Evolutionary conservation across 2,797 vertebrate species (phyloP).

Genomic region (Danio kyathit): DNA sequence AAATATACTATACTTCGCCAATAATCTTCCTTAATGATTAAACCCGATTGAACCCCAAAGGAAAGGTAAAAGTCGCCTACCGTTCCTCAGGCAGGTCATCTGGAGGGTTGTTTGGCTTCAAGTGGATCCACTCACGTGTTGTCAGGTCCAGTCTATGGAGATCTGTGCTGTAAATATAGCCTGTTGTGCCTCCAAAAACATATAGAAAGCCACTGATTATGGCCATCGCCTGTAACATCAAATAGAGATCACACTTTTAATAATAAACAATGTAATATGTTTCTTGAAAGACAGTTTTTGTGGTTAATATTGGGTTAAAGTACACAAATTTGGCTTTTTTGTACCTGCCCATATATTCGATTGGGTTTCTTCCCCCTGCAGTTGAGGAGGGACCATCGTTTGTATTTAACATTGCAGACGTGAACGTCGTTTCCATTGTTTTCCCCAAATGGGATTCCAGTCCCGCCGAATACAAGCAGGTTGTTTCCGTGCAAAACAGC

Average conservation of each 20-base stretch:
- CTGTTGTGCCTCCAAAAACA: slow-evolving; percentile 97
- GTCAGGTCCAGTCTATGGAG: slow-evolving; percentile 96
- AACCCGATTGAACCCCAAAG: not conserved
- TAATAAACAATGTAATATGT: not conserved
- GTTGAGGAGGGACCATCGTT: slow-evolving; percentile 95
- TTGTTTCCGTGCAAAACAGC: slow-evolving; percentile 98
- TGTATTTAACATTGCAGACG: slow-evolving; percentile 97
- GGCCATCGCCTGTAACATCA: slow-evolving; percentile 77
- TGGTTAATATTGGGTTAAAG: not conserved
- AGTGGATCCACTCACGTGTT: slow-evolving; percentile 94
- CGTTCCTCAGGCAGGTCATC: slow-evolving; percentile 96
- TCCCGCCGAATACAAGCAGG: slow-evolving; percentile 96
- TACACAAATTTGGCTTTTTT: not conserved
- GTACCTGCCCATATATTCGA: slow-evolving; percentile 96
- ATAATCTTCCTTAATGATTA: no score
- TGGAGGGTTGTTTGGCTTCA: slow-evolving; percentile 94
- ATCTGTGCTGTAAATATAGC: slow-evolving; percentile 98
- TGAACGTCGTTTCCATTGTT: slow-evolving; percentile 97
- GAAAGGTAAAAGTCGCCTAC: slow-evolving; percentile 70
- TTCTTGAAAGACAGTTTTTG: not conserved
- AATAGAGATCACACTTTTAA: not conserved
- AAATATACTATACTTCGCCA: no score
- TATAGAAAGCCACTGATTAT: slow-evolving; percentile 97
- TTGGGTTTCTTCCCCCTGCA: slow-evolving; percentile 97
- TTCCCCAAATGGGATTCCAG: slow-evolving; percentile 97